Evolutionary conservation across 2,113 vertebrate species (phyloP).

Genomic region (Rattus rattus): DNA sequence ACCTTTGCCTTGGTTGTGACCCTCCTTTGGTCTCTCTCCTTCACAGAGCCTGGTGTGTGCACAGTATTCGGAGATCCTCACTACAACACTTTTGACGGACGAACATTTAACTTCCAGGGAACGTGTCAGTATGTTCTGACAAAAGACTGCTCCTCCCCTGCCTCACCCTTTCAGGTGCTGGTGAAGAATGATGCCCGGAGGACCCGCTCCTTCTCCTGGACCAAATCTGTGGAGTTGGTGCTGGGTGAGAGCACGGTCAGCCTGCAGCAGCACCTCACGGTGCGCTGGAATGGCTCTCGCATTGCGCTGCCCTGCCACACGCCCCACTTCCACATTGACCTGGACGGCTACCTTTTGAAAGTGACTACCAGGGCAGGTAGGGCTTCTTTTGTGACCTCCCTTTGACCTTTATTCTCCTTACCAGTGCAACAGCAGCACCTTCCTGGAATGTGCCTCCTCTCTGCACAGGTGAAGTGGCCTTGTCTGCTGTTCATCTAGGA

Average conservation of each 20-base stretch:
- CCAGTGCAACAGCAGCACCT: accelerated
- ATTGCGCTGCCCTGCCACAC: slow-evolving; percentile 94
- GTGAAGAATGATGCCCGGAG: slow-evolving; percentile 97
- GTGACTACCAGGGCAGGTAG: slow-evolving; percentile 96
- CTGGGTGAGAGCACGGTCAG: slow-evolving; percentile 90
- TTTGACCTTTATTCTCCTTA: neutral
- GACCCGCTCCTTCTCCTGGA: slow-evolving; percentile 98
- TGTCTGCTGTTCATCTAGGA: neutral
- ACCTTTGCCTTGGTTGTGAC: slow-evolving; percentile 67
- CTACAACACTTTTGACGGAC: slow-evolving; percentile 99
- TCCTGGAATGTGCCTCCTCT: neutral
- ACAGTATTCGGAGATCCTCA: slow-evolving; percentile 99
- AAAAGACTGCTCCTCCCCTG: slow-evolving; percentile 93
- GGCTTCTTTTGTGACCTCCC: neutral
- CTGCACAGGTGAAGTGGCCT: accelerated
- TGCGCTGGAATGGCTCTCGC: slow-evolving; percentile 95
- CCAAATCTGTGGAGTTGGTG: slow-evolving; percentile 95
- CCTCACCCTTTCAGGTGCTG: slow-evolving; percentile 94
- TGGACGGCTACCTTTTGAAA: slow-evolving; percentile 97
- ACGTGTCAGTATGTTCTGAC: slow-evolving; percentile 98
- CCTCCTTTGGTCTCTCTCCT: slow-evolving; percentile 85
- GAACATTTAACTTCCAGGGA: slow-evolving; percentile 99
- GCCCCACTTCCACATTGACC: slow-evolving; percentile 93
- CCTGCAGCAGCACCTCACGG: slow-evolving; percentile 97
- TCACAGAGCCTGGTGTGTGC: slow-evolving; percentile 97